Percentiles rank a stretch among this genome's conserved stretches.
phyloP scores from a whole-genome alignment of 2,888 invertebrate genomes.

The Chymomyza amoena region DNA sequence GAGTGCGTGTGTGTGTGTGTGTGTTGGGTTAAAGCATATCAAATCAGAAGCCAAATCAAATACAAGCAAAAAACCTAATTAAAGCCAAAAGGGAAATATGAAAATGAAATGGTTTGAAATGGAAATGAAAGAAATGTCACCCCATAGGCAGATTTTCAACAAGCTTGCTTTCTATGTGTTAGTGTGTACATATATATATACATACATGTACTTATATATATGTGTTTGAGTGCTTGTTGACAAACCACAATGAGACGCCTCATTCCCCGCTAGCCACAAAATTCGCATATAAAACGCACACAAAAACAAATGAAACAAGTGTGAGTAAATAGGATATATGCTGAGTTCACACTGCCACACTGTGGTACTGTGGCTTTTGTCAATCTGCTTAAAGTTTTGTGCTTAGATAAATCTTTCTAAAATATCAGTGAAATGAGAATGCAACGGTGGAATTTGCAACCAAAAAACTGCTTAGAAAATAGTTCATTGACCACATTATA shows the following conservation, averaged over 20 bases:
- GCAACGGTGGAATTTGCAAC: too few species aligned
- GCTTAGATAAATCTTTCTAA: too few species aligned
- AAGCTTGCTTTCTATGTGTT: neutral
- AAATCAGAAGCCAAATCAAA: constrained; percentile 2
- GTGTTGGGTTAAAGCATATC: neutral
- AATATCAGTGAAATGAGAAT: too few species aligned
- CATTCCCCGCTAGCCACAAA: neutral
- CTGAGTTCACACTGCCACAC: neutral
- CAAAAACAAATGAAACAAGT: neutral
- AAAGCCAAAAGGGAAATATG: constrained; percentile 15
- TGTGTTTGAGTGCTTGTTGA: neutral
- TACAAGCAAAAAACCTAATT: constrained; percentile 21
- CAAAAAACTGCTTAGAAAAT: too few species aligned
- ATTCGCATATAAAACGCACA: constrained; percentile 1
- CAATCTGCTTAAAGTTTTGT: too few species aligned
- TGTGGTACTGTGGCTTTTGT: too few species aligned
- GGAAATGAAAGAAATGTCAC: constrained; percentile 9
- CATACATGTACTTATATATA: neutral
- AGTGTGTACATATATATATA: neutral
- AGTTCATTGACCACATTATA: too few species aligned
- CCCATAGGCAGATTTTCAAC: constrained; percentile 20
- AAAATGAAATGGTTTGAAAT: constrained; percentile 21
- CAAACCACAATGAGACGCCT: neutral
- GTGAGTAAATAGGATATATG: neutral
- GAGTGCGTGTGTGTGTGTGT: neutral